Base-by-base conservation (phyloP, 2,888 invertebrate species). In the Crioceris asparagi region DNA sequence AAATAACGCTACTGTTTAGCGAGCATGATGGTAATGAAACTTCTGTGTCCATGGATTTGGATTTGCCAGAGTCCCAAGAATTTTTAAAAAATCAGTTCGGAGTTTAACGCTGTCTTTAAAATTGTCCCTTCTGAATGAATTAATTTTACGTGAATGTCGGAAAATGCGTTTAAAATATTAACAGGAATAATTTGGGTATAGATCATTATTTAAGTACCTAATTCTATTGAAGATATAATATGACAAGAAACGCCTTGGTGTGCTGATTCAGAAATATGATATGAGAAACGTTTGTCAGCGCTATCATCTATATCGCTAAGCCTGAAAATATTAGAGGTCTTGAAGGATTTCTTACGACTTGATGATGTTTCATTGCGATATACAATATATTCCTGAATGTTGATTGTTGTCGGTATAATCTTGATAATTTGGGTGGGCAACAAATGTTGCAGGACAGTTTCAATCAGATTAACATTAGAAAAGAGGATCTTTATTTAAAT, bases 351-450 rank as follows among this genome's bases (percentile, higher is more conserved):
- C 26, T 59, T 90, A 2, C 64, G 65, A 45, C 64, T 72, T 54
- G 60, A 58, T 3, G 56, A 65, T 79, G 78, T 56, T 63, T 90
- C 38, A 73, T 90, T 42, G 75, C 81, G 47, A 75, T 88, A 35
- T 75, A 82, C 46, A 64, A 70, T 39, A 64, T 83, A 51, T 81
- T 90, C 51, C 73, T 77, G 45, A 54, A 60, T 1, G 72, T 71
- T 36, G 61, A 66, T 4, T 70, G 69, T 44, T 68, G 72, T 4
- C 68, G 83, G 32, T 90, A 90, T 54, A 72, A 92, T 41, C 66
- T 91, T 15, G 92, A 92, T 62, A 83, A 90, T 56, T 64, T 92
- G 3, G 91, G 87, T 55, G 78, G 65, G 64, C 70, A 55, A 47
- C 67, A 70, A 40, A 56, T 74, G 8, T 64, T 63, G 26, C 64